These are phyloP conservation scores for Troides helena DNA, from an alignment of 2,888 invertebrate genomes.

Conservation along the genomic window DNA sequence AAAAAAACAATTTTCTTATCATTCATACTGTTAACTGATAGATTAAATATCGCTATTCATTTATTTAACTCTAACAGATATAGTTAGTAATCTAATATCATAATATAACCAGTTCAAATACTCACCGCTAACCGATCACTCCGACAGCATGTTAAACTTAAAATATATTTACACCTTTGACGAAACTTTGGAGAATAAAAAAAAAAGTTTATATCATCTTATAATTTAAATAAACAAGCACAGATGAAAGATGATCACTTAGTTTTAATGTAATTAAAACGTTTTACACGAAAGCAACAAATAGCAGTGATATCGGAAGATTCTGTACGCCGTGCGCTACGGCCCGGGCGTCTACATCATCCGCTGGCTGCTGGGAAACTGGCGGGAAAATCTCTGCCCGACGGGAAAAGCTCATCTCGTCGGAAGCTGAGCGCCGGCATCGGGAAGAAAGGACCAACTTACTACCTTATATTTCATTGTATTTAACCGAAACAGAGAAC, in stretches of 20 bases:
- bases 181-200: background rate
- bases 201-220: too few species aligned
- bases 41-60: background rate
- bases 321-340: background rate
- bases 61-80: background rate
- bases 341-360: slow-evolving; percentile 43
- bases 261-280: background rate
- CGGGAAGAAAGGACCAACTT: slow-evolving; percentile 3
- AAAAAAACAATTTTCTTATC: background rate
- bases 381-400: slow-evolving; percentile 49
- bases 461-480: background rate
- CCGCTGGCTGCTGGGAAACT: slow-evolving; percentile 50
- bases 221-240: background rate
- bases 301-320: background rate
- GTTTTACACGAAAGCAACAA: background rate
- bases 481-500: too few species aligned
- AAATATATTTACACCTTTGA: background rate
- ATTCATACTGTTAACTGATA: background rate
- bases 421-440: slow-evolving; percentile 6
- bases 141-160: background rate
- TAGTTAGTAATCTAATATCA: background rate
- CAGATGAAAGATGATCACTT: background rate
- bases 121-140: background rate
- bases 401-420: slow-evolving; percentile 32
- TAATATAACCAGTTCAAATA: background rate